Conservation (phyloP, 2,797 vertebrate species). For the Sebastes oblongus region DNA sequence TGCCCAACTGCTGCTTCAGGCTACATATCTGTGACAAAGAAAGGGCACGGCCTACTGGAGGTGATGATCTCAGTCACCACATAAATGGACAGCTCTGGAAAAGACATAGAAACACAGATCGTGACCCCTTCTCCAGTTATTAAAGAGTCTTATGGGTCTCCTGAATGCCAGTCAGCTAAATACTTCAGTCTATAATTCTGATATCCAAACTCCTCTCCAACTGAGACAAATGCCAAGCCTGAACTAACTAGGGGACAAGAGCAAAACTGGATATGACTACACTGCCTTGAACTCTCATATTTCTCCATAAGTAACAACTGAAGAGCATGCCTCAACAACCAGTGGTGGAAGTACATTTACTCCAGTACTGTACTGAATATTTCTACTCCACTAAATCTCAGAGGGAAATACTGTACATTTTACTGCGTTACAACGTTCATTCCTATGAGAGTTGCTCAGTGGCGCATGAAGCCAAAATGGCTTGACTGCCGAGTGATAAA, state of each 20-base stretch:
- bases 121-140: slow-evolving; percentile 21
- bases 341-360: no score
- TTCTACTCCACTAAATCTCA: no score
- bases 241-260: not conserved
- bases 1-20: slow-evolving; percentile 11
- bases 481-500: no score
- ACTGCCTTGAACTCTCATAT: slow-evolving; percentile 2
- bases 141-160: slow-evolving; percentile 22
- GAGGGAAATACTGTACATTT: no score
- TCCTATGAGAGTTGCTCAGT: no score
- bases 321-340: slow-evolving; percentile 29
- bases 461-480: no score
- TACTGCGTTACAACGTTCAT: no score
- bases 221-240: not conserved
- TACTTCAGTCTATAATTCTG: not conserved
- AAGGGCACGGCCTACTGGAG: slow-evolving; percentile 25
- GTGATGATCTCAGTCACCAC: slow-evolving; percentile 54
- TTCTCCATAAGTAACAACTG: slow-evolving; percentile 9
- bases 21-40: slow-evolving; percentile 46
- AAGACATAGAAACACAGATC: slow-evolving; percentile 33
- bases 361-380: no score
- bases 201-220: not conserved
- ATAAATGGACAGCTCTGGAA: slow-evolving; percentile 47
- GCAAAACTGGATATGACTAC: slow-evolving; percentile 5
- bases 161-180: slow-evolving; percentile 27